phyloP scores from a whole-genome alignment of 2,888 invertebrate species.

The Meghimatium bilineatum region DNA sequence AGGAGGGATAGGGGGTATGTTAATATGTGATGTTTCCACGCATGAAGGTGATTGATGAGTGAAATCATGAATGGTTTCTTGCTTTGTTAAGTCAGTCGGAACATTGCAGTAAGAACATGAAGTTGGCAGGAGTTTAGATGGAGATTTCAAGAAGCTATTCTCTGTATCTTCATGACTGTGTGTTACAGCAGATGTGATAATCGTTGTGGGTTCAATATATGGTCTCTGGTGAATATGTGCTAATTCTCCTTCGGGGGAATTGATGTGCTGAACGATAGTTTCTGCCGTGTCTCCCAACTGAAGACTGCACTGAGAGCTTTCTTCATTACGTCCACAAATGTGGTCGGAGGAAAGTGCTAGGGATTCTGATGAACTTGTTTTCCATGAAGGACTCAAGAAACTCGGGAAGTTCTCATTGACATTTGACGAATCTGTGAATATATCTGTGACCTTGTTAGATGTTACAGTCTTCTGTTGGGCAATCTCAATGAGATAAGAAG shows the following conservation, averaged over 20 bases:
- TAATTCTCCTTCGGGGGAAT: neutral
- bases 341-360: slow-evolving; percentile 26
- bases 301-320: slow-evolving; percentile 30
- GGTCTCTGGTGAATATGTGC: neutral
- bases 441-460: neutral
- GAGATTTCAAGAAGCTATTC: neutral
- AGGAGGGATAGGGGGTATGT: neutral
- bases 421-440: neutral
- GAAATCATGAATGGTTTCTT: neutral
- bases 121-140: neutral
- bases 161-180: neutral
- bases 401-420: neutral
- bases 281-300: slow-evolving; percentile 20
- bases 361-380: slow-evolving; percentile 14
- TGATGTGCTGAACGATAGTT: neutral
- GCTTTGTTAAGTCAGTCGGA: neutral
- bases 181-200: neutral
- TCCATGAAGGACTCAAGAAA: neutral
- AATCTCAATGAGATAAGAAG: too few relatives aligned
- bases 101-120: neutral
- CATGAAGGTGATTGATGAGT: neutral
- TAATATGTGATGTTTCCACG: neutral
- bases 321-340: slow-evolving; percentile 4
- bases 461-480: neutral
- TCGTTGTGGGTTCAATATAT: neutral